phyloP scores from a whole-genome alignment of 2,797 vertebrate genomes.

The Micrastur ruficollis region DNA sequence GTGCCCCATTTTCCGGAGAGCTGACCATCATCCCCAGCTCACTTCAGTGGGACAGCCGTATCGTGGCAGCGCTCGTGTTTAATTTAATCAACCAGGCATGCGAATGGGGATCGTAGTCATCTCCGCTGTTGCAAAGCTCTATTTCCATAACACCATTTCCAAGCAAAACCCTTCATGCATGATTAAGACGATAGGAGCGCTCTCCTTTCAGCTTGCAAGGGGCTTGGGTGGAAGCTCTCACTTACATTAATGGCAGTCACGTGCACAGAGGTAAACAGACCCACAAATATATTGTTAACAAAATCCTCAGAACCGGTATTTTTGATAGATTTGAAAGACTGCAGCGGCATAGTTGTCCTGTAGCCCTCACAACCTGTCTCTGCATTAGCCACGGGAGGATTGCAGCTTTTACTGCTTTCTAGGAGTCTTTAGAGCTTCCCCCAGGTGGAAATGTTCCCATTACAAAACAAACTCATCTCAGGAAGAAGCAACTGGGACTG shows the following conservation, averaged over 20 bases:
- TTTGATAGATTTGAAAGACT: not conserved
- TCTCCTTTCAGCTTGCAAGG: not conserved
- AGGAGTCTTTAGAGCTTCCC: not conserved
- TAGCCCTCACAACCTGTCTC: not conserved
- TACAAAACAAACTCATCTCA: not conserved
- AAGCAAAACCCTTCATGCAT: not conserved
- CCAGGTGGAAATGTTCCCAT: not conserved
- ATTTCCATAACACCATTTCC: not conserved
- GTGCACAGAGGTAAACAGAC: not conserved
- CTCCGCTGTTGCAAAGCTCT: not conserved
- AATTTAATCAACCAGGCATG: not conserved
- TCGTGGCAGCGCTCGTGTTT: not conserved
- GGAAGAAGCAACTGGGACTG: not conserved
- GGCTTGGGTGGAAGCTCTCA: not conserved
- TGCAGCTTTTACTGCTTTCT: not conserved
- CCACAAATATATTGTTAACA: too few relatives aligned
- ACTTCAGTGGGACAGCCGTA: not conserved
- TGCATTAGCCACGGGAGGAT: not conserved
- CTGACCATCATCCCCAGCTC: accelerated
- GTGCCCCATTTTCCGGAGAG: not conserved
- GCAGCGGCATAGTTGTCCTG: not conserved
- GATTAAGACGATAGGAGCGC: not conserved
- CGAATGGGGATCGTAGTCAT: not conserved
- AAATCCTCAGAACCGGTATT: not conserved
- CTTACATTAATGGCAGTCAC: not conserved